Conservation (phyloP, 2,113 vertebrate species). For the Caranx ignobilis region DNA sequence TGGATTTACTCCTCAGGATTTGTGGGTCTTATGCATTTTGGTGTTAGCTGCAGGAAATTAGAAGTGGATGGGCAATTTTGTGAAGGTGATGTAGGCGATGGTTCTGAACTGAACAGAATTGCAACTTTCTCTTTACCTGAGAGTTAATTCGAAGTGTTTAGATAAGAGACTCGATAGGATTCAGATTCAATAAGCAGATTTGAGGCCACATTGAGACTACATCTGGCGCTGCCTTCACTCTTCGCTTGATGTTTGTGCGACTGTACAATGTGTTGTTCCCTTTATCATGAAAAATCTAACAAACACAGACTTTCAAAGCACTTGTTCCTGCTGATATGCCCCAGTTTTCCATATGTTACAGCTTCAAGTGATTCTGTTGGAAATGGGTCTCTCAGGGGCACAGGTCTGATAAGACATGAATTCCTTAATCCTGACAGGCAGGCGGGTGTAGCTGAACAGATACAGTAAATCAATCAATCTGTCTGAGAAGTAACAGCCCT, state of each 20-base stretch:
- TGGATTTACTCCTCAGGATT: slow-evolving; percentile 12
- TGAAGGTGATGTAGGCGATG: background rate
- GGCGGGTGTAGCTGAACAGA: slow-evolving; percentile 73
- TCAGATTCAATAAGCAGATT: slow-evolving; percentile 11
- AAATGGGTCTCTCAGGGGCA: slow-evolving; percentile 59
- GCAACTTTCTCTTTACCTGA: background rate
- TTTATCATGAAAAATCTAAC: slow-evolving; percentile 54
- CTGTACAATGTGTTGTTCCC: slow-evolving; percentile 6
- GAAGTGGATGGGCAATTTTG: slow-evolving; percentile 20
- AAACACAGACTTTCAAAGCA: slow-evolving; percentile 23
- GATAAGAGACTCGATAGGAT: slow-evolving; percentile 1
- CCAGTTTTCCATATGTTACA: slow-evolving; percentile 60
- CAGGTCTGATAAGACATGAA: slow-evolving; percentile 77
- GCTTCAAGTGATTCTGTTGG: slow-evolving; percentile 53
- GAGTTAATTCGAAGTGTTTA: background rate
- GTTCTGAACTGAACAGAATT: background rate
- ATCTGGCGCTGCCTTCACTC: background rate
- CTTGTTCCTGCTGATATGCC: slow-evolving; percentile 46
- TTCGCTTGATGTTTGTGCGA: slow-evolving; percentile 18
- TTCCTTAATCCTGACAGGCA: slow-evolving; percentile 81
- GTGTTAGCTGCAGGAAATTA: slow-evolving; percentile 14
- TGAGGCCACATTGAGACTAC: slow-evolving; percentile 10
- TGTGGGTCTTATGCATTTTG: slow-evolving; percentile 11
- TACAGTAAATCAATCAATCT: slow-evolving; percentile 79
- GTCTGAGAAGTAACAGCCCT: slow-evolving; percentile 72